Percentiles rank a stretch among this genome's conserved stretches.
phyloP scores from a whole-genome alignment of 2,888 invertebrate genomes.

The Papilio gigon region DNA sequence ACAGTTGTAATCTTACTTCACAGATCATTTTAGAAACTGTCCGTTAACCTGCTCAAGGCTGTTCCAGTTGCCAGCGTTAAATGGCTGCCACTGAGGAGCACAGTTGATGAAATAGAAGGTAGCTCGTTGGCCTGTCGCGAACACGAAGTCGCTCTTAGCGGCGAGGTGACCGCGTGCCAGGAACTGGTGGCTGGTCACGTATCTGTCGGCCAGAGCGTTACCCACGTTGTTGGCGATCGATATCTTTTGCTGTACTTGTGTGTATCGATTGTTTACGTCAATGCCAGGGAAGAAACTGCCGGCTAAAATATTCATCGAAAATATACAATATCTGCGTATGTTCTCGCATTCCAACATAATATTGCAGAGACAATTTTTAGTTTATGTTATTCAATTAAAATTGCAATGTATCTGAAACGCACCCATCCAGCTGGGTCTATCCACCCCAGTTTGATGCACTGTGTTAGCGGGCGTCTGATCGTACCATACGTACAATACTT shows the following conservation, averaged over 20 bases:
- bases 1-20: constrained; percentile 53
- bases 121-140: constrained; percentile 80
- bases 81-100: constrained; percentile 86
- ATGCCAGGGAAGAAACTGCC: constrained; percentile 77
- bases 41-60: constrained; percentile 70
- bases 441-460: constrained; percentile 71
- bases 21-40: constrained; percentile 73
- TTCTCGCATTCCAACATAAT: background rate
- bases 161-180: constrained; percentile 84
- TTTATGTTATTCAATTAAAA: background rate
- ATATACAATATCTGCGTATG: background rate
- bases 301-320: constrained; percentile 54
- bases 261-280: constrained; percentile 65
- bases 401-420: constrained; percentile 35
- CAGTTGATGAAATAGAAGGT: constrained; percentile 85
- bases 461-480: constrained; percentile 71
- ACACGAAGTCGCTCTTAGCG: constrained; percentile 85
- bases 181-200: constrained; percentile 71
- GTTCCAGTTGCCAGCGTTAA: constrained; percentile 84
- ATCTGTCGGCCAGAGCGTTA: constrained; percentile 64
- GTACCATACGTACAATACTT: constrained; percentile 77
- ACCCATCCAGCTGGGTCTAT: constrained; percentile 74
- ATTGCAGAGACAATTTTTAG: background rate
- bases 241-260: constrained; percentile 64
- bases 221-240: constrained; percentile 62